A percentile compares a stretch with the other conserved stretches of the same genome.
phyloP scores from a whole-genome alignment of 2,113 vertebrate genomes.

The Kobus ellipsiprymnus region DNA sequence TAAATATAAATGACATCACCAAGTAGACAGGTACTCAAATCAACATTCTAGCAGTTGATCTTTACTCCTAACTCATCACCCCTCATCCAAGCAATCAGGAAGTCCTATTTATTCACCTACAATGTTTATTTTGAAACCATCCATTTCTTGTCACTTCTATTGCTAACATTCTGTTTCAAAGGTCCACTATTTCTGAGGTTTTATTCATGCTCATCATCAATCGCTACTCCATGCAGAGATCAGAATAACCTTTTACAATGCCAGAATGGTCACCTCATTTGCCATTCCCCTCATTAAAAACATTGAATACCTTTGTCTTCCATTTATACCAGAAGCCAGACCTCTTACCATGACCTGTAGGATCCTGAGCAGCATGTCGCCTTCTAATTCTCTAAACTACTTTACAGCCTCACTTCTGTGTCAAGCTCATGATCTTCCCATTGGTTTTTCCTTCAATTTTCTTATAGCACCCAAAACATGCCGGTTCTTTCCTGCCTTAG shows the following conservation, averaged over 20 bases:
- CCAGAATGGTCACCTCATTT: not conserved
- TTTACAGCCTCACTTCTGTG: not conserved
- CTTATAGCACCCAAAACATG: not conserved
- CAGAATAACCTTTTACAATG: not conserved
- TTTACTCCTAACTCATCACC: not conserved
- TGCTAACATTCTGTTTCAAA: not conserved
- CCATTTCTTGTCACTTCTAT: not conserved
- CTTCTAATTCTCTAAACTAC: not conserved
- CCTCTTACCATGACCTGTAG: not conserved
- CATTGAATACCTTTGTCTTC: not conserved
- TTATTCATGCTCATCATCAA: not conserved
- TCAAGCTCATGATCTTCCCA: not conserved
- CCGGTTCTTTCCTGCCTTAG: not conserved
- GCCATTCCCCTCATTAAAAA: not conserved
- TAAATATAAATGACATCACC: not conserved
- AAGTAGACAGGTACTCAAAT: not conserved
- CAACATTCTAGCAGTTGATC: not conserved
- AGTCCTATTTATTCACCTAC: not conserved
- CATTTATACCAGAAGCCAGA: not conserved
- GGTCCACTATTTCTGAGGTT: not conserved
- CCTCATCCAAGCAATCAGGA: not conserved
- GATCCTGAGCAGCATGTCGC: too few species aligned
- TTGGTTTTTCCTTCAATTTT: not conserved
- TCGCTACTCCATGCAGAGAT: not conserved
- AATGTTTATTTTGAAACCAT: not conserved